A percentile compares a stretch with the other conserved stretches of the same genome.
phyloP scores from a whole-genome alignment of 2,797 vertebrate species.

The Paguma larvata region DNA sequence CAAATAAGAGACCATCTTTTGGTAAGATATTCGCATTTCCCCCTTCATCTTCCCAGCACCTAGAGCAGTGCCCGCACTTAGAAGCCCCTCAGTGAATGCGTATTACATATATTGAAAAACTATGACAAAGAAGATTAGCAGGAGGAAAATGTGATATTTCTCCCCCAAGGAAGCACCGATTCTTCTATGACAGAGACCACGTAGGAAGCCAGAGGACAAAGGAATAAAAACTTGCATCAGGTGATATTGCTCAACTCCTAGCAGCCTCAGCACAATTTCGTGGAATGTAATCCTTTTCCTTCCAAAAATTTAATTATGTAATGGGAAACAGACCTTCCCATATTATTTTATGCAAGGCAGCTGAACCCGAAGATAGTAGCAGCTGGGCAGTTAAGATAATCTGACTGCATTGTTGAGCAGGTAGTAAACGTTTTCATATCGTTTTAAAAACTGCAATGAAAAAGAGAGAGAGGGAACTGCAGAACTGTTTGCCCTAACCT shows the following conservation, averaged over 20 bases:
- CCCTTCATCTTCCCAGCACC: not conserved
- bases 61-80: not conserved
- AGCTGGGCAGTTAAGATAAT: not conserved
- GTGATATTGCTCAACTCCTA: slow-evolving; percentile 34
- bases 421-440: not conserved
- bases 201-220: not conserved
- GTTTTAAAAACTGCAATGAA: not conserved
- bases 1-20: not conserved
- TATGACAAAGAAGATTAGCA: not conserved
- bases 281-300: slow-evolving; percentile 44
- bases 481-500: not conserved
- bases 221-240: not conserved
- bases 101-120: not conserved
- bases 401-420: not conserved
- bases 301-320: not conserved
- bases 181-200: not conserved
- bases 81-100: not conserved
- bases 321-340: not conserved
- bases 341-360: not conserved
- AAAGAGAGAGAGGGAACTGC: not conserved
- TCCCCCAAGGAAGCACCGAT: not conserved
- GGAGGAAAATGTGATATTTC: not conserved
- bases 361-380: not conserved
- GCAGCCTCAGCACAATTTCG: slow-evolving; percentile 70
- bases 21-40: not conserved